Percentiles rank a stretch among this genome's conserved stretches.
Conservation (phyloP, 2,888 invertebrate species). For the Nezara viridula region DNA sequence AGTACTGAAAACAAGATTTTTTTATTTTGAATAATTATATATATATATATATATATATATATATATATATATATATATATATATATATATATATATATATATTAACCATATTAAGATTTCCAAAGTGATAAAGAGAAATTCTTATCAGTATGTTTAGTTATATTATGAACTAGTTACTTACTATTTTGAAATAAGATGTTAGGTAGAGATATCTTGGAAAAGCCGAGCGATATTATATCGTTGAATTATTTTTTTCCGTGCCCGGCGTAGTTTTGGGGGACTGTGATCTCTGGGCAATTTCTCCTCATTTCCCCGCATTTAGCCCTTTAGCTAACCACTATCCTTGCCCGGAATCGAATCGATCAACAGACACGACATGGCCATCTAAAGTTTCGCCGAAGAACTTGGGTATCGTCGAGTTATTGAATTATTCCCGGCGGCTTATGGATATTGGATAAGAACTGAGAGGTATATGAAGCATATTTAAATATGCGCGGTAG, state of each 20-base stretch:
- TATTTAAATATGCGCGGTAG: no score
- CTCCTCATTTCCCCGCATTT: neutral
- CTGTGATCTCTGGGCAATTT: neutral
- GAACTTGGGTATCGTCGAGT: neutral
- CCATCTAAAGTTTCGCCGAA: neutral
- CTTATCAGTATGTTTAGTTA: no score
- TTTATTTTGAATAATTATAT: no score
- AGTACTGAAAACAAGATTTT: no score
- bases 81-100: no score
- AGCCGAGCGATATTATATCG: neutral
- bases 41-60: no score
- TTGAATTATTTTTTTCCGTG: conserved; percentile 33
- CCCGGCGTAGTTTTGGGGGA: neutral
- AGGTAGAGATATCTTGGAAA: neutral
- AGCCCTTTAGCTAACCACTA: neutral
- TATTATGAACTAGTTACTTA: no score
- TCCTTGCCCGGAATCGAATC: neutral
- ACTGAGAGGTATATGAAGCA: no score
- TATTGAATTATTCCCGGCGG: neutral
- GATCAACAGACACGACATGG: neutral
- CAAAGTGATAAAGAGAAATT: no score
- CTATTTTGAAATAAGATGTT: no score
- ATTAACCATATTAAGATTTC: no score
- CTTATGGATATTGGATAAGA: neutral
- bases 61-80: no score